A percentile compares a stretch with the other conserved stretches of the same genome.
phyloP scores from a whole-genome alignment of 2,888 invertebrate genomes.

The Drosophila nr. perissopoda region DNA sequence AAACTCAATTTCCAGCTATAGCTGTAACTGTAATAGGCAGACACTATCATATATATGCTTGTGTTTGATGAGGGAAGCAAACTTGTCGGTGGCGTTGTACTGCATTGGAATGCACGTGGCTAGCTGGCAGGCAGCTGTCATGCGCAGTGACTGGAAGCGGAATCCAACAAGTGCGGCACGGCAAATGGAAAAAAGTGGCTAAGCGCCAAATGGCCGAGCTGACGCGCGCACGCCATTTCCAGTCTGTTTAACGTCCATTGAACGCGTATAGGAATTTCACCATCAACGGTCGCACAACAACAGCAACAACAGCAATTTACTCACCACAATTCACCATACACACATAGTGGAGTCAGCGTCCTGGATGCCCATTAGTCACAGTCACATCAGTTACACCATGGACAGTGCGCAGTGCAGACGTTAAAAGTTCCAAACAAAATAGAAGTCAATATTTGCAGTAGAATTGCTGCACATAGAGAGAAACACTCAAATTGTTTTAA shows the following conservation, averaged over 20 bases:
- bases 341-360: constrained; percentile 36
- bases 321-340: constrained; percentile 30
- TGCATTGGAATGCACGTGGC: constrained; percentile 60
- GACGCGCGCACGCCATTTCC: constrained; percentile 40
- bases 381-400: constrained; percentile 61
- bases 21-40: neutral
- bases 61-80: neutral
- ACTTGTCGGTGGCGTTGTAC: constrained; percentile 10
- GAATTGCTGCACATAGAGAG: constrained; percentile 38
- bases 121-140: constrained; percentile 52
- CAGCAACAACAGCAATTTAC: neutral
- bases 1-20: constrained; percentile 42
- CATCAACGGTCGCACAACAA: constrained; percentile 18
- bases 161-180: constrained; percentile 82
- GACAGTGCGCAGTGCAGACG: constrained; percentile 63
- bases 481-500: neutral
- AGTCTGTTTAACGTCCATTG: constrained; percentile 29
- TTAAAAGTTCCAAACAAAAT: neutral
- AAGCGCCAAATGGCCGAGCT: constrained; percentile 28
- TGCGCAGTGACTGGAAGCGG: constrained; percentile 65
- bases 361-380: constrained; percentile 56
- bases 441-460: constrained; percentile 12
- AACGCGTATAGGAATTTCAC: constrained; percentile 54
- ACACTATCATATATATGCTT: neutral
- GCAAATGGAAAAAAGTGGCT: constrained; percentile 32